Base-by-base conservation (phyloP, 1,140 invertebrate species). In the Sycobia sp. region DNA sequence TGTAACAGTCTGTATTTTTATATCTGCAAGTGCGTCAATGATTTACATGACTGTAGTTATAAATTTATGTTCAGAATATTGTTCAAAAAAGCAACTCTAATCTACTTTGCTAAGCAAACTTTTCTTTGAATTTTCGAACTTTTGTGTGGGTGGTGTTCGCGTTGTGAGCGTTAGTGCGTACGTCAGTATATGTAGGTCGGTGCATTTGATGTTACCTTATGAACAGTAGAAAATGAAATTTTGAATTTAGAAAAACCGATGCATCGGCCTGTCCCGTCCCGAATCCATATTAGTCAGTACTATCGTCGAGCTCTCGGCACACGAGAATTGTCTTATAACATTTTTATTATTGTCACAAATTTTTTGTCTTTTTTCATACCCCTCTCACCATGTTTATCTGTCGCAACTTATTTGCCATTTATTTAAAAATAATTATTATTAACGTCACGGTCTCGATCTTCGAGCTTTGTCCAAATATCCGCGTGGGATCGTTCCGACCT, bases 261-360 rank as follows among this genome's bases (percentile, higher is more conserved):
- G 34, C 8, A 7, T 51, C 51, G 46, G 46, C 47, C 4, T 51
- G 25, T 43, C 29, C 9, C 16, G 41, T 56, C 32, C 38, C 25
- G 46, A 63, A 56, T 62, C 43, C 47, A 56, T 50, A 63, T 63
- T 23, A 63, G 54, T 63, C 53, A 36, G 25, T 46, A 36, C 54
- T 63, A 57, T 57, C 61, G 18, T 51, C 18, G 43, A 43, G 57
- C 38, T 56, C 61, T 43, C 27, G 46, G 36, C 36, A 44, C 56
- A 57, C 27, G 50, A 62, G 41, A 51, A 62, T 56, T 49, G 44
- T 43, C 38, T 50, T 47, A 50, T 67, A 54, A 69, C 55, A 60
- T 62, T 66, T 54, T 53, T 55, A 64, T 65, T 65, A 65, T 65
- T 65, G 62, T 65, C 62, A 59, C 53, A 25, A 59, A 58, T 51